Percentiles rank a stretch among this genome's conserved stretches.
phyloP scores from a whole-genome alignment of 2,113 vertebrate species.

The Apodemus sylvaticus region DNA sequence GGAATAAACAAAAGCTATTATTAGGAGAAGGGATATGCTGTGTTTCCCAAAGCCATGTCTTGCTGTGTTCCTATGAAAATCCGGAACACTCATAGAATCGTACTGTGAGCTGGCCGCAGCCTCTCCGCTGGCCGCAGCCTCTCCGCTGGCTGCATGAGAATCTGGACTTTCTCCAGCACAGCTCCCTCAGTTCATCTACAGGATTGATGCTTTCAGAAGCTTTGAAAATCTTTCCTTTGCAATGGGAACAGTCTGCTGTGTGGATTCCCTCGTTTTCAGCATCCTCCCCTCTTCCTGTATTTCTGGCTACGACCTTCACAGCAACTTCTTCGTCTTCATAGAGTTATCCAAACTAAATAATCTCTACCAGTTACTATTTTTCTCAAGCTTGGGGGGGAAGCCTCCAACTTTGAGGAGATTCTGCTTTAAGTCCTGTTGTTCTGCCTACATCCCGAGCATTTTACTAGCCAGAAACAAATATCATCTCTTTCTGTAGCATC shows the following conservation, averaged over 20 bases:
- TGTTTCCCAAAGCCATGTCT: constrained; percentile 24
- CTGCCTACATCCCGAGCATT: neutral
- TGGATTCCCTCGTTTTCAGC: neutral
- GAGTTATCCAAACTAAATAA: neutral
- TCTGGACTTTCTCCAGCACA: neutral
- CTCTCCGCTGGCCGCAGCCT: neutral
- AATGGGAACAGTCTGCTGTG: neutral
- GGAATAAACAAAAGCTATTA: neutral
- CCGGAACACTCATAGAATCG: neutral
- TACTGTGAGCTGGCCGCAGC: neutral
- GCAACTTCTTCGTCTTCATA: neutral
- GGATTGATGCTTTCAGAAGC: neutral
- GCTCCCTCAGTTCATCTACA: neutral
- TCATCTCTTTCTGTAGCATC: neutral
- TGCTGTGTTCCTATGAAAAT: neutral
- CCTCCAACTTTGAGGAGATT: neutral
- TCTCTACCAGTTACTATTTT: neutral
- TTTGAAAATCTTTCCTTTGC: neutral
- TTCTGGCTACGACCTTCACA: neutral
- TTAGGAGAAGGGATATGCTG: neutral
- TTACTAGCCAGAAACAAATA: neutral
- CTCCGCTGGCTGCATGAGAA: neutral
- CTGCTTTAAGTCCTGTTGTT: neutral
- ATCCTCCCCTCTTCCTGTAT: neutral
- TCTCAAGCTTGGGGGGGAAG: neutral